Evolutionary conservation across 2,888 invertebrate genomes (phyloP).

Genomic region (Dione juno): DNA sequence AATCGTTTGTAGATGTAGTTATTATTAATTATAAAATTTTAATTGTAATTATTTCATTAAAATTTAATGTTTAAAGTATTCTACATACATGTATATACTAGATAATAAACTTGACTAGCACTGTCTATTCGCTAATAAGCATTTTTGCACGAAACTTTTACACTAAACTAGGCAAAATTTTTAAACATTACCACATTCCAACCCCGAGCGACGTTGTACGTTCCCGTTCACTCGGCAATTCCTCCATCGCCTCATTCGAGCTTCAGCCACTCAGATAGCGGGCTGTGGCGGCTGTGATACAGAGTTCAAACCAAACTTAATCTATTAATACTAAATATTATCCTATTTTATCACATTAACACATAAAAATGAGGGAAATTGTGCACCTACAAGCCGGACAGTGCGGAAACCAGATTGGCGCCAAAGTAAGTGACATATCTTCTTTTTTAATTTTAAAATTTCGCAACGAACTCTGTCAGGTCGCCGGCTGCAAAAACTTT

Average conservation of each 20-base stretch:
- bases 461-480: slow-evolving; percentile 41
- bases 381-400: slow-evolving; percentile 92
- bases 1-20: no score
- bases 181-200: slow-evolving; percentile 57
- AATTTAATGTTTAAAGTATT: no score
- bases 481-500: slow-evolving; percentile 17
- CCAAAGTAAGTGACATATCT: slow-evolving; percentile 70
- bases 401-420: slow-evolving; percentile 93
- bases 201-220: slow-evolving; percentile 63
- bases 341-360: slow-evolving; percentile 50
- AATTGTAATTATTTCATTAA: no score
- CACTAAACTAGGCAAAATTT: slow-evolving; percentile 50
- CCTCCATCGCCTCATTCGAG: slow-evolving; percentile 65
- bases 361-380: slow-evolving; percentile 89
- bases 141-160: slow-evolving; percentile 40
- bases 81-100: no score
- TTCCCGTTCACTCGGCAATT: slow-evolving; percentile 57
- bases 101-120: no score
- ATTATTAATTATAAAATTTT: no score
- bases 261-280: slow-evolving; percentile 55
- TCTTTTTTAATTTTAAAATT: slow-evolving; percentile 48
- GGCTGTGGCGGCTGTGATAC: slow-evolving; percentile 55
- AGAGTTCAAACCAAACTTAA: slow-evolving; percentile 40
- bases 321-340: slow-evolving; percentile 44
- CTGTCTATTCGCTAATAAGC: no score